Evolutionary conservation across 2,797 vertebrate genomes (phyloP).

Genomic region (Sebastes matsubarae): DNA sequence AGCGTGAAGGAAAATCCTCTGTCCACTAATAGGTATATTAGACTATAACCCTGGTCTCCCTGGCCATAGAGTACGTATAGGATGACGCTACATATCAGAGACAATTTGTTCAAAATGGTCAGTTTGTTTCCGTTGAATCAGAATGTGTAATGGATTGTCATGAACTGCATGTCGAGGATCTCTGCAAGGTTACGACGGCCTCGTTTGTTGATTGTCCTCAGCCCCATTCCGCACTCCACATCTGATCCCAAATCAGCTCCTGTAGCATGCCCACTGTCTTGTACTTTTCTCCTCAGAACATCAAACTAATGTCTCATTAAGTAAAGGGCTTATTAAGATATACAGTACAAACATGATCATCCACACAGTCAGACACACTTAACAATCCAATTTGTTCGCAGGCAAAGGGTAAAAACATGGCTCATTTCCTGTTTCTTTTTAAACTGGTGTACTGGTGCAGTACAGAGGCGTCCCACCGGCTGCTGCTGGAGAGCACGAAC

Average conservation of each 20-base stretch:
- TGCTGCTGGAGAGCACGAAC: conserved; percentile 44
- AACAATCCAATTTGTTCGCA: conserved; percentile 23
- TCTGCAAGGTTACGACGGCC: conserved; percentile 31
- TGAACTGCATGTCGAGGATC: conserved; percentile 40
- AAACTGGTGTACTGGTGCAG: conserved; percentile 5
- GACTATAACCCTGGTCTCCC: background rate
- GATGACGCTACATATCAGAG: conserved; percentile 4
- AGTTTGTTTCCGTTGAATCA: conserved; percentile 22
- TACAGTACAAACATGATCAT: conserved; percentile 57
- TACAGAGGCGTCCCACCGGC: conserved; percentile 29
- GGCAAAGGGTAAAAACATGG: conserved; percentile 9
- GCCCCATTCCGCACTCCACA: conserved; percentile 25
- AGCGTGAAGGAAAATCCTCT: background rate
- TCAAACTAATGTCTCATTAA: conserved; percentile 66
- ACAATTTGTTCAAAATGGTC: background rate
- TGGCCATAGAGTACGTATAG: background rate
- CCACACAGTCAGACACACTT: conserved; percentile 34
- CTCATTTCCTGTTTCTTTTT: conserved; percentile 34
- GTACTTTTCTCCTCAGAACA: conserved; percentile 47
- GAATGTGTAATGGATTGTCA: conserved; percentile 20
- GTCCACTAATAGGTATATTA: conserved; percentile 2
- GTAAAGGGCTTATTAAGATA: conserved; percentile 78
- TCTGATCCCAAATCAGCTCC: conserved; percentile 51
- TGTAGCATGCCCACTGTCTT: conserved; percentile 65
- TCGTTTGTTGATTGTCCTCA: conserved; percentile 34